These are phyloP conservation scores for Aethina tumida DNA, from an alignment of 1,140 invertebrate species.

Conservation along the genomic window DNA sequence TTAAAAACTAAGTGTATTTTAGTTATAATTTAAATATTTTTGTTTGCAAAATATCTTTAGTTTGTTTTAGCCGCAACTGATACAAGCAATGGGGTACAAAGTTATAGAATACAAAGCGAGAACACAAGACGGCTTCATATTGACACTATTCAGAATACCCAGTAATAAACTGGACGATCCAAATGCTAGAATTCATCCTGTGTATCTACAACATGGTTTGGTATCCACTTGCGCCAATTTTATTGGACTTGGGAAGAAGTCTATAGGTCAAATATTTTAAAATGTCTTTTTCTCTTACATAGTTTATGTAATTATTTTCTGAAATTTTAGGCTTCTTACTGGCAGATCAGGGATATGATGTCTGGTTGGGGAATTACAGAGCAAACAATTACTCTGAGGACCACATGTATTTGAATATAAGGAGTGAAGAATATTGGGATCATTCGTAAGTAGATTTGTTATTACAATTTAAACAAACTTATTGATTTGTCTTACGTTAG, in stretches of 20 bases:
- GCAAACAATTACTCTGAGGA: constrained; percentile 52
- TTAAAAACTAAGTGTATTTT: too few species aligned
- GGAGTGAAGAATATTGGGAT: constrained; percentile 40
- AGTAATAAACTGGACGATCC: constrained; percentile 16
- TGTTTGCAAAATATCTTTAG: too few species aligned
- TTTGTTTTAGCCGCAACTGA: constrained; percentile 36
- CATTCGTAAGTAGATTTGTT: constrained; percentile 43
- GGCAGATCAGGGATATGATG: constrained; percentile 52
- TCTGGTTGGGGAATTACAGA: constrained; percentile 59
- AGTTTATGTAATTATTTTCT: not conserved
- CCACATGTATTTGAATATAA: constrained; percentile 33
- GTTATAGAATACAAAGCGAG: constrained; percentile 39
- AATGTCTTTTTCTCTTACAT: not conserved
- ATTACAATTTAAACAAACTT: not conserved
- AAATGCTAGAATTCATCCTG: constrained; percentile 30
- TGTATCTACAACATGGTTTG: constrained; percentile 57
- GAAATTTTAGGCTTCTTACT: constrained; percentile 25
- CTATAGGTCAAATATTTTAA: constrained; percentile 23
- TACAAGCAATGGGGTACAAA: constrained; percentile 41
- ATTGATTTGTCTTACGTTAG: constrained; percentile 16
- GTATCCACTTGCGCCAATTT: constrained; percentile 46
- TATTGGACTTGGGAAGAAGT: constrained; percentile 40
- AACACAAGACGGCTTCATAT: constrained; percentile 44
- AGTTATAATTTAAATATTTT: too few species aligned
- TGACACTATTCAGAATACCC: constrained; percentile 44